Conservation (phyloP, 2,888 invertebrate genomes). For the Blastobasis adustella region DNA sequence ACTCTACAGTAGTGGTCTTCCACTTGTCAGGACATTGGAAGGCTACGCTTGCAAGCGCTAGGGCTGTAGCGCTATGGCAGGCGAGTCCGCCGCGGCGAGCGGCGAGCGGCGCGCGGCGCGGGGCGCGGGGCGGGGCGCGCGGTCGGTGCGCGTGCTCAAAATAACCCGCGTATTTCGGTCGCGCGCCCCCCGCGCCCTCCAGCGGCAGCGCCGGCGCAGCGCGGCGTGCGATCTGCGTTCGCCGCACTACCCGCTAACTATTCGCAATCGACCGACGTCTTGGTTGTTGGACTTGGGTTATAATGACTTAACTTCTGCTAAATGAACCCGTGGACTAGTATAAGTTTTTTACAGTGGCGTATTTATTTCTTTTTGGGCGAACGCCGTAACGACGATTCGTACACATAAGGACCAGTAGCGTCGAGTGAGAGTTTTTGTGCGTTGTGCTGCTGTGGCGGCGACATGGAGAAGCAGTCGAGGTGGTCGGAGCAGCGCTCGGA, state of each 20-base stretch:
- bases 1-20: too few species aligned
- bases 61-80: constrained; percentile 8
- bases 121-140: constrained; percentile 31
- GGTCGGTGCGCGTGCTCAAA: constrained; percentile 59
- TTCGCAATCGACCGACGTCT: constrained; percentile 96
- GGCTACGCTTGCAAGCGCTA: too few species aligned
- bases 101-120: constrained; percentile 14
- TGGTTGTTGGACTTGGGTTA: constrained; percentile 83
- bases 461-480: constrained; percentile 85
- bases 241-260: constrained; percentile 89
- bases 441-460: constrained; percentile 65
- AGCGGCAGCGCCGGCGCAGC: constrained; percentile 31
- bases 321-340: constrained; percentile 74
- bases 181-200: constrained; percentile 42
- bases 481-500: constrained; percentile 66
- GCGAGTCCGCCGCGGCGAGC: constrained; percentile 22
- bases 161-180: constrained; percentile 71
- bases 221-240: constrained; percentile 37
- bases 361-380: constrained; percentile 51
- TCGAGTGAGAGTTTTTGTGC: constrained; percentile 69
- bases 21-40: too few species aligned
- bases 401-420: constrained; percentile 56
- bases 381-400: constrained; percentile 47
- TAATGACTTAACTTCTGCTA: constrained; percentile 87
- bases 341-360: constrained; percentile 69